Conservation (phyloP, 2,888 invertebrate genomes). For the Trissoscelio sp. region DNA sequence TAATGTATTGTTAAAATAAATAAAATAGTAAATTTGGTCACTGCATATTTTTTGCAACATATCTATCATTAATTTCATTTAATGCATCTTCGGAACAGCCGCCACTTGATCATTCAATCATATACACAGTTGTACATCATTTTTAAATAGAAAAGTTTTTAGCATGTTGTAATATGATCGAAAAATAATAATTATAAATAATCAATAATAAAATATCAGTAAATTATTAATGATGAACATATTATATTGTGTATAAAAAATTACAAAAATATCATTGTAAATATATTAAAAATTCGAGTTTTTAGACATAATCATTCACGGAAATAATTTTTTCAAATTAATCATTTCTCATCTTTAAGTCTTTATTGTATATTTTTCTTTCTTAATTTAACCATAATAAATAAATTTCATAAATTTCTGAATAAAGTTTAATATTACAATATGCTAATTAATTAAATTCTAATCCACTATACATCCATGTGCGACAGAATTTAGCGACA, state of each 20-base stretch:
- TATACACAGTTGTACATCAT: not conserved
- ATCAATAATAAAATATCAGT: no score
- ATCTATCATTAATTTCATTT: not conserved
- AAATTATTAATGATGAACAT: not conserved
- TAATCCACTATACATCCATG: slow-evolving; percentile 3
- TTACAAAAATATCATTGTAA: no score
- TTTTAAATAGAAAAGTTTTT: not conserved
- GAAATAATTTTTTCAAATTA: no score
- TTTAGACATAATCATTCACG: no score
- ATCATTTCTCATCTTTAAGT: no score
- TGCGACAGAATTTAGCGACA: slow-evolving; percentile 9
- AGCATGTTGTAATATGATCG: not conserved
- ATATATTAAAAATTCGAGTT: no score
- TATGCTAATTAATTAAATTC: slow-evolving; percentile 5
- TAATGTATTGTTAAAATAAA: no score
- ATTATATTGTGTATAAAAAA: no score
- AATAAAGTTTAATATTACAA: not conserved
- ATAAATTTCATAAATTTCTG: no score
- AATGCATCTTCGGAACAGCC: slow-evolving; percentile 33
- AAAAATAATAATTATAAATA: not conserved
- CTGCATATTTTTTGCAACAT: slow-evolving; percentile 5
- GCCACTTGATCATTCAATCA: slow-evolving; percentile 15
- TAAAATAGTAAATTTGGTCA: no score
- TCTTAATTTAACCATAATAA: no score
- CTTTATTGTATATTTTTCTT: no score